phyloP scores from a whole-genome alignment of 2,113 vertebrate species.

The Megalops atlanticus region DNA sequence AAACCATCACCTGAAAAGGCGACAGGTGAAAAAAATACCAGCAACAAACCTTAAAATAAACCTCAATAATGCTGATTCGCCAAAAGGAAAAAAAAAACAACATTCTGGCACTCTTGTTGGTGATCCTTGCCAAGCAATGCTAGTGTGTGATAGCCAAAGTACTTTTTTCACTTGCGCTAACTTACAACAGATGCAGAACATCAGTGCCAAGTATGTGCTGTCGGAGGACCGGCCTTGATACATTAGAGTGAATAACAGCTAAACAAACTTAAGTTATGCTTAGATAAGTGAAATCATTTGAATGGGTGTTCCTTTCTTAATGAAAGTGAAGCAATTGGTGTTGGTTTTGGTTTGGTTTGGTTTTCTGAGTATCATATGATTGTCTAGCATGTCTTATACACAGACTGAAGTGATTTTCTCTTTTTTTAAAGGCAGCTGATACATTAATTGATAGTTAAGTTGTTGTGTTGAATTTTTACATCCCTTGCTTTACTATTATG shows the following conservation, averaged over 20 bases:
- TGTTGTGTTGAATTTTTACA: too few species aligned
- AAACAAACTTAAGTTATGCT: constrained; percentile 14
- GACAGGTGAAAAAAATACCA: not conserved
- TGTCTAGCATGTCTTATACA: too few species aligned
- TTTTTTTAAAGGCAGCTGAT: not conserved
- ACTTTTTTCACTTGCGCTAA: constrained; percentile 34
- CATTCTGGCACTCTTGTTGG: not conserved
- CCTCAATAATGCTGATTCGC: not conserved
- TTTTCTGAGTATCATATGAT: constrained; percentile 13
- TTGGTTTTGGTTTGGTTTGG: too few species aligned
- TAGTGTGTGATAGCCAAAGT: constrained; percentile 17
- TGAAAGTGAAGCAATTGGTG: not conserved
- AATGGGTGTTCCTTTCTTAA: not conserved
- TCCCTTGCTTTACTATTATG: not conserved
- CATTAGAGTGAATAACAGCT: constrained; percentile 34
- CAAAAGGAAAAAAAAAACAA: constrained; percentile 2
- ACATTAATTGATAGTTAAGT: too few species aligned
- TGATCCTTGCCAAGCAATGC: constrained; percentile 12
- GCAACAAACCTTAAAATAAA: not conserved
- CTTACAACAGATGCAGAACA: constrained; percentile 35
- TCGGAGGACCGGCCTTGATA: constrained; percentile 30
- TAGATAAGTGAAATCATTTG: not conserved
- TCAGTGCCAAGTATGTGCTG: constrained; percentile 29
- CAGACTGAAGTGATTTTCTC: too few species aligned
- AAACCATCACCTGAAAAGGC: not conserved